phyloP scores from a whole-genome alignment of 2,888 invertebrate genomes.

The Hedychridium roseum region DNA sequence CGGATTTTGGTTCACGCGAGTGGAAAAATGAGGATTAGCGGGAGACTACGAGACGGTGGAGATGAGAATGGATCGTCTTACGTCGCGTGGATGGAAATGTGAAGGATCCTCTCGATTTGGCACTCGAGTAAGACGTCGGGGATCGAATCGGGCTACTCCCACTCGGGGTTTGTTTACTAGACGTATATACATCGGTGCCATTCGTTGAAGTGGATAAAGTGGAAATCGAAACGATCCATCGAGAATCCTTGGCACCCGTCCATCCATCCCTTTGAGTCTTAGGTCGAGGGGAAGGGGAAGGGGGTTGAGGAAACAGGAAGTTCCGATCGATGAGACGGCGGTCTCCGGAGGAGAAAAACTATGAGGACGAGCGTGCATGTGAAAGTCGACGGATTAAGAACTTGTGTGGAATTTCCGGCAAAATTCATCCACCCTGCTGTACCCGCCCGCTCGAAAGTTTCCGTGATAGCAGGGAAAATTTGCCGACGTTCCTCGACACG shows the following conservation, averaged over 20 bases:
- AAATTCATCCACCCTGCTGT: no score
- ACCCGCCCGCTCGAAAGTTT: no score
- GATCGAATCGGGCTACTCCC: not conserved
- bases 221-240: conserved; percentile 34
- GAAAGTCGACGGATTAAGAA: no score
- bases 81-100: no score
- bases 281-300: conserved; percentile 5
- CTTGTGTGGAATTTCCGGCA: no score
- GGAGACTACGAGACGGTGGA: no score
- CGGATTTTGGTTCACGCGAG: no score
- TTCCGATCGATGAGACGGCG: conserved; percentile 1
- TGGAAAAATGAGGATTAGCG: no score
- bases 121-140: not conserved
- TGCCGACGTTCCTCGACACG: not conserved
- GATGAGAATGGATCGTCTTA: no score
- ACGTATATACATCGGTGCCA: conserved; percentile 9
- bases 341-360: conserved; percentile 1
- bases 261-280: conserved; percentile 30
- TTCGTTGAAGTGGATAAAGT: conserved; percentile 24
- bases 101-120: conserved; percentile 2
- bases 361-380: conserved; percentile 1
- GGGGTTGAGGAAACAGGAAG: conserved; percentile 15
- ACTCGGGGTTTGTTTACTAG: conserved; percentile 6
- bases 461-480: no score
- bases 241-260: conserved; percentile 29